These are phyloP conservation scores for Percopsis omiscomaycus DNA, from an alignment of 2,797 vertebrate species.

Conservation along the genomic window DNA sequence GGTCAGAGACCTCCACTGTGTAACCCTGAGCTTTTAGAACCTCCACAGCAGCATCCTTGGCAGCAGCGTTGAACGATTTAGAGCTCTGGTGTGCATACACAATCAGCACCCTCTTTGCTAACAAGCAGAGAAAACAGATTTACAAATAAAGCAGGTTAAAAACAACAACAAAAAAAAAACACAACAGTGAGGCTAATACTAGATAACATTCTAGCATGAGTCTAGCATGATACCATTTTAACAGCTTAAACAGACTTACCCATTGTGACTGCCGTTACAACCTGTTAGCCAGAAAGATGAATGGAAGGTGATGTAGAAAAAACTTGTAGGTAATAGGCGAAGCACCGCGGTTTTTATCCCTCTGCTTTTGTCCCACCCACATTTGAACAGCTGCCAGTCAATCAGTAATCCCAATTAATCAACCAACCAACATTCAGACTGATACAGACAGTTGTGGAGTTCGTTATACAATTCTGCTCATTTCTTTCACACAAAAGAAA, in stretches of 20 bases:
- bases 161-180: no score
- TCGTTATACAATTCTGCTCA: no score
- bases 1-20: conserved; percentile 78
- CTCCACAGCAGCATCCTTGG: conserved; percentile 77
- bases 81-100: conserved; percentile 85
- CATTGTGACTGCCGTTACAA: conserved; percentile 22
- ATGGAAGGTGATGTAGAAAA: neutral
- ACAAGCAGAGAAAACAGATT: neutral
- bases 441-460: no score
- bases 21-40: conserved; percentile 76
- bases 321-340: fast-evolving
- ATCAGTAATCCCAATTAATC: conserved; percentile 46
- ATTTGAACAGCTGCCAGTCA: conserved; percentile 44
- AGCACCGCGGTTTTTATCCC: conserved; percentile 37
- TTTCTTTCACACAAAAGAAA: conserved; percentile 16
- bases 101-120: conserved; percentile 80
- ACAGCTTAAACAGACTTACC: conserved; percentile 21
- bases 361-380: neutral
- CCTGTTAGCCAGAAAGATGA: fast-evolving
- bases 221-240: neutral
- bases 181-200: no score
- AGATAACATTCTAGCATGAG: no score
- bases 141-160: neutral
- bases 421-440: conserved; percentile 10
- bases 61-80: conserved; percentile 80